Conservation (phyloP, 2,113 vertebrate genomes). For the Plestiodon gilberti region DNA sequence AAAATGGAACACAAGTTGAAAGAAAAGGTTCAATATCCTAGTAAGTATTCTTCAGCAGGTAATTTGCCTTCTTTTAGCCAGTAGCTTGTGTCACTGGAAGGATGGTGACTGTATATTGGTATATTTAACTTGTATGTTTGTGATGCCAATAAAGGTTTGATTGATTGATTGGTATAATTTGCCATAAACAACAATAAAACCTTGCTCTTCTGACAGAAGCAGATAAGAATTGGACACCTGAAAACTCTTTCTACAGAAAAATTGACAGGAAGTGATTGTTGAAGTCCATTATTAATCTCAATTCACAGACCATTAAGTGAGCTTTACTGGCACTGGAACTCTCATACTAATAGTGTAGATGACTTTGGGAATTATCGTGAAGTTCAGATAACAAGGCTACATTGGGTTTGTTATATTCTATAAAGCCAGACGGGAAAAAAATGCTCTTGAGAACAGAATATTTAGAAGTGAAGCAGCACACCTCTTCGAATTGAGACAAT, state of each 20-base stretch:
- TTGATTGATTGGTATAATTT: too few relatives aligned
- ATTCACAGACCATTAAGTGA: background rate
- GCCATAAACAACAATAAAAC: background rate
- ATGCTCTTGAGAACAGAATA: background rate
- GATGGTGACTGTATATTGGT: too few relatives aligned
- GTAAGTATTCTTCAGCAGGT: conserved; percentile 75
- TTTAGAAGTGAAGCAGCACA: background rate
- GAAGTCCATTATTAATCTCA: background rate
- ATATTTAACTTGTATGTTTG: too few relatives aligned
- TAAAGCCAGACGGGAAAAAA: background rate
- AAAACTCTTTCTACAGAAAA: background rate
- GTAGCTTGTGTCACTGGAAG: too few relatives aligned
- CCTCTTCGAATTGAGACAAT: too few relatives aligned
- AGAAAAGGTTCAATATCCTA: conserved; percentile 87
- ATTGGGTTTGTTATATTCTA: background rate
- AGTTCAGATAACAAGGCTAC: background rate
- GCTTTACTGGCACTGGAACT: background rate
- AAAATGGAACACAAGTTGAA: conserved; percentile 82
- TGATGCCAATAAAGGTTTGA: too few relatives aligned
- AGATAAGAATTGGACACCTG: background rate
- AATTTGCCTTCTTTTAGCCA: too few relatives aligned
- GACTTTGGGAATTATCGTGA: background rate
- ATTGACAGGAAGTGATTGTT: background rate
- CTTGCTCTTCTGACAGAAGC: background rate
- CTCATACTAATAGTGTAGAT: background rate